Percentiles rank a stretch among this genome's conserved stretches.
Evolutionary conservation across 2,113 vertebrate genomes (phyloP).

Genomic region (Anthoscopus minutus): DNA sequence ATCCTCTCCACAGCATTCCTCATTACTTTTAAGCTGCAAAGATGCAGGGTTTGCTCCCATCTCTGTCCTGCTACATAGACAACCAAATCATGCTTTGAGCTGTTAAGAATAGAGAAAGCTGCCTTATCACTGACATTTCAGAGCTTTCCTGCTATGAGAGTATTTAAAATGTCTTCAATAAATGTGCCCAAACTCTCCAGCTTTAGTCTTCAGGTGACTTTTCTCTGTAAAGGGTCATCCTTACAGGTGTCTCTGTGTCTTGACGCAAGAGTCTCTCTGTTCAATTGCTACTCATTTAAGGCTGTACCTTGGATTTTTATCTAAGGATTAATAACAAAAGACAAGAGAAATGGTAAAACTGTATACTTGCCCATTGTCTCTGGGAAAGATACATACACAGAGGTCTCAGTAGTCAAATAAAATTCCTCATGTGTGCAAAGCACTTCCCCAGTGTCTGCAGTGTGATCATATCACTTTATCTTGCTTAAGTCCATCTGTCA

Average conservation of each 20-base stretch:
- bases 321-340: not conserved
- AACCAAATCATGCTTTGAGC: not conserved
- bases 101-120: not conserved
- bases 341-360: not conserved
- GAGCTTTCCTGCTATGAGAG: not conserved
- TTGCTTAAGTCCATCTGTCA: not conserved
- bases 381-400: not conserved
- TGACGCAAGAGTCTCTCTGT: not conserved
- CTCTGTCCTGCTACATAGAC: not conserved
- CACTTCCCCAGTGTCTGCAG: not conserved
- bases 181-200: not conserved
- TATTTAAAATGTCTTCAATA: not conserved
- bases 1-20: not conserved
- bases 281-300: not conserved
- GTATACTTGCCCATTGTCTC: not conserved
- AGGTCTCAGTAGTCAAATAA: not conserved
- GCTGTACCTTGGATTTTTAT: not conserved
- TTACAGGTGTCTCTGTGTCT: not conserved
- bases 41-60: not conserved
- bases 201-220: not conserved
- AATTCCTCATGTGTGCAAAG: not conserved
- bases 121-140: not conserved
- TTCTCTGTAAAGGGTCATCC: not conserved
- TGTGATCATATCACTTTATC: not conserved
- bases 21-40: not conserved